Conservation (phyloP, 1,140 invertebrate species). For the Conopomorpha cramerella region DNA sequence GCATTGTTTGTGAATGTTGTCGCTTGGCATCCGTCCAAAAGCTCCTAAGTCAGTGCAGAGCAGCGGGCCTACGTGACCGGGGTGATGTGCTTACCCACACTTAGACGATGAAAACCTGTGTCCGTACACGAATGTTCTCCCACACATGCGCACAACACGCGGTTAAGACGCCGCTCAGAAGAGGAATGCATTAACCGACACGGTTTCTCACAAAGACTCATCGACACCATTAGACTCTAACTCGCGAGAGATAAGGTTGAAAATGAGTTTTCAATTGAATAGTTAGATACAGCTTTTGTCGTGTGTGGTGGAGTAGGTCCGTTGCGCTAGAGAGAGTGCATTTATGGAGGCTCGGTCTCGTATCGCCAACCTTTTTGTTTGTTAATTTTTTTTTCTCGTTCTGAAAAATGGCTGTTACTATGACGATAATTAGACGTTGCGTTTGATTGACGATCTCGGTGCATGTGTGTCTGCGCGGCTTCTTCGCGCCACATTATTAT, state of each 20-base stretch:
- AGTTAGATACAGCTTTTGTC: too few relatives aligned
- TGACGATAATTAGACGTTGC: slow-evolving; percentile 3
- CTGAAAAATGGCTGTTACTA: slow-evolving; percentile 18
- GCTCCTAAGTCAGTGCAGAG: slow-evolving; percentile 17
- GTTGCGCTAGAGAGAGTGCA: slow-evolving; percentile 48
- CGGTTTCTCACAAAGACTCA: slow-evolving; percentile 53
- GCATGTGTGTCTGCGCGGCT: too few relatives aligned
- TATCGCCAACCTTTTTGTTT: slow-evolving; percentile 44
- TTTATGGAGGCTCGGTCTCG: slow-evolving; percentile 41
- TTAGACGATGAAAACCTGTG: slow-evolving; percentile 9
- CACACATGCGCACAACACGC: slow-evolving; percentile 23
- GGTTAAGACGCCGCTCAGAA: slow-evolving; percentile 19
- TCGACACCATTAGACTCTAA: slow-evolving; percentile 27
- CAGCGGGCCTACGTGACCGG: slow-evolving; percentile 51
- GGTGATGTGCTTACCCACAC: slow-evolving; percentile 32
- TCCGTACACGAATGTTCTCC: slow-evolving; percentile 18
- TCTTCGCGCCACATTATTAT: too few relatives aligned
- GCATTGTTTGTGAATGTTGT: too few relatives aligned
- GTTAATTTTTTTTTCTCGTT: slow-evolving; percentile 28
- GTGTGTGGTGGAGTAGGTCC: too few relatives aligned
- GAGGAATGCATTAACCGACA: slow-evolving; percentile 20
- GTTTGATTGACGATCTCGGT: slow-evolving; percentile 1
- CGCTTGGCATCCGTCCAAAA: too few relatives aligned
- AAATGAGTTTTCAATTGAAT: too few relatives aligned
- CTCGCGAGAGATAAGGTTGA: slow-evolving; percentile 12